A percentile compares a stretch with the other conserved stretches of the same genome.
Conservation (phyloP, 2,113 vertebrate genomes). For the Coptodon bakossiorum region DNA sequence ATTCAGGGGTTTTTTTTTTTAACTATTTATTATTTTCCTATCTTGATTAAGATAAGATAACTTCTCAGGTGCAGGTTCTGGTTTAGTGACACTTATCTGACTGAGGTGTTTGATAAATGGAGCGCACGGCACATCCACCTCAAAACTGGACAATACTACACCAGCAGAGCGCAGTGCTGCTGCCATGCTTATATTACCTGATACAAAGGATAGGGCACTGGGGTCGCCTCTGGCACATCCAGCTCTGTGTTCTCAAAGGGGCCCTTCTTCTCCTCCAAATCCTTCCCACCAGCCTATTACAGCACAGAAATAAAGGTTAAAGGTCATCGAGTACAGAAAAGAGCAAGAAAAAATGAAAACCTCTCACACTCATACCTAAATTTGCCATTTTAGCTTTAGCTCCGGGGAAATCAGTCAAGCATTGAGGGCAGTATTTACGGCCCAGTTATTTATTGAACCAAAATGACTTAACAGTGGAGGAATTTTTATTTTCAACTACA, state of each 20-base stretch:
- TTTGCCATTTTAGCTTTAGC: background rate
- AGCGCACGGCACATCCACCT: background rate
- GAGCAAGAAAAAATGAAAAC: background rate
- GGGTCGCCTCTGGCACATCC: conserved; percentile 63
- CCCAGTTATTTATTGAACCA: conserved; percentile 64
- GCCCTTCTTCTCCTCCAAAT: conserved; percentile 66
- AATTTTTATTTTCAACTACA: background rate
- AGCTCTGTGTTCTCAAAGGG: conserved; percentile 51
- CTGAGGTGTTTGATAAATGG: background rate
- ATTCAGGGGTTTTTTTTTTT: background rate
- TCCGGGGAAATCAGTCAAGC: background rate
- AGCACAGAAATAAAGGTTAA: conserved; percentile 3
- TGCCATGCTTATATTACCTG: conserved; percentile 50
- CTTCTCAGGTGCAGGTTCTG: background rate
- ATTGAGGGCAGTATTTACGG: background rate
- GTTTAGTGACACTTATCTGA: background rate
- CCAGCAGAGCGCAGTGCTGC: background rate
- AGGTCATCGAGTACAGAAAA: background rate
- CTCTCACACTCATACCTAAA: background rate
- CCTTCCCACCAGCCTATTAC: conserved; percentile 53
- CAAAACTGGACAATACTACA: background rate
- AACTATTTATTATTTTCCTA: background rate
- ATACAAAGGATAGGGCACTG: conserved; percentile 56
- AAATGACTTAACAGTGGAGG: background rate
- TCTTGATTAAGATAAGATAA: background rate